A percentile compares a stretch with the other conserved stretches of the same genome.
Conservation (phyloP, 2,113 vertebrate species). For the Nestor notabilis region DNA sequence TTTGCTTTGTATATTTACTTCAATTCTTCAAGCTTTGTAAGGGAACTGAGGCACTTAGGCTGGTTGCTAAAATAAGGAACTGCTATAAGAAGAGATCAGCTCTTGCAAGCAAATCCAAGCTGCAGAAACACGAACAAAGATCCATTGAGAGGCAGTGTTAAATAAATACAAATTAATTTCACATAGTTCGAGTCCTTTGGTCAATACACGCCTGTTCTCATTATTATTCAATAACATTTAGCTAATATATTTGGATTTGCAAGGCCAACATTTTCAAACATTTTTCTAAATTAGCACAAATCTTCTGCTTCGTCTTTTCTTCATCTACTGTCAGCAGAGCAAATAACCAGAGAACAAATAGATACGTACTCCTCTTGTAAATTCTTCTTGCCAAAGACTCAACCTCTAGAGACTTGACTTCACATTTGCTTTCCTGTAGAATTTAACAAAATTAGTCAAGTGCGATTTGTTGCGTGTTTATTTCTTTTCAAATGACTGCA, state of each 20-base stretch:
- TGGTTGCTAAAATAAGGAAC: constrained; percentile 60
- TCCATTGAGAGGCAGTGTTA: constrained; percentile 57
- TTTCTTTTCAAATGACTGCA: constrained; percentile 31
- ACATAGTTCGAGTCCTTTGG: constrained; percentile 46
- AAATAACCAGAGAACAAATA: constrained; percentile 71
- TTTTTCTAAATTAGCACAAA: constrained; percentile 70
- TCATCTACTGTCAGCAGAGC: constrained; percentile 31
- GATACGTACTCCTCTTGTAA: background rate
- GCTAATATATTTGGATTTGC: constrained; percentile 57
- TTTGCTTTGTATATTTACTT: constrained; percentile 62
- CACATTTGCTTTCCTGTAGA: constrained; percentile 62
- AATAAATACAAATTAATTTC: constrained; percentile 70
- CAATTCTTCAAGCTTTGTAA: constrained; percentile 58
- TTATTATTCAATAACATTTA: constrained; percentile 64
- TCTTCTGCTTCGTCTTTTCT: constrained; percentile 58
- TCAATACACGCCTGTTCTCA: constrained; percentile 34
- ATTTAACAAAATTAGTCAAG: constrained; percentile 69
- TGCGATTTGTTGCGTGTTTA: constrained; percentile 12
- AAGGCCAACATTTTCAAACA: constrained; percentile 56
- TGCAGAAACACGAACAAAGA: constrained; percentile 53
- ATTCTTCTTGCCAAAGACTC: constrained; percentile 59
- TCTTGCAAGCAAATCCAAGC: constrained; percentile 39
- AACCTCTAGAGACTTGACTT: constrained; percentile 53
- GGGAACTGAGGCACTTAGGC: constrained; percentile 44
- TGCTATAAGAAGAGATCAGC: constrained; percentile 49